phyloP scores from a whole-genome alignment of 2,113 vertebrate genomes.

The Daboia siamensis region DNA sequence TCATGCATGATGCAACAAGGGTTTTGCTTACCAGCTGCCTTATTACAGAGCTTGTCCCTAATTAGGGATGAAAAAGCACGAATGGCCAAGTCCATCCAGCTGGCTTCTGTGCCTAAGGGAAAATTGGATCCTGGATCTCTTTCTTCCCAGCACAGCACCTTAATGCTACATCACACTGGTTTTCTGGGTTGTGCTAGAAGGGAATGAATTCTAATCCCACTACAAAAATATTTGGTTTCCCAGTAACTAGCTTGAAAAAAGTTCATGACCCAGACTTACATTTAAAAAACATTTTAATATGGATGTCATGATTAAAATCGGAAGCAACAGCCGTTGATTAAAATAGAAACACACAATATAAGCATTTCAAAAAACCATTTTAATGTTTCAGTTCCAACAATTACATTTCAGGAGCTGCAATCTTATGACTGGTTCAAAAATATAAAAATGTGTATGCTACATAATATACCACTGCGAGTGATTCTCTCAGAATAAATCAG shows the following conservation, averaged over 20 bases:
- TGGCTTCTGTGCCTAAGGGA: not conserved
- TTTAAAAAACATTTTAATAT: not conserved
- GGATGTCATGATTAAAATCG: not conserved
- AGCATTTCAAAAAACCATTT: not conserved
- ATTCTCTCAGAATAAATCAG: not conserved
- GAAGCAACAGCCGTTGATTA: not conserved
- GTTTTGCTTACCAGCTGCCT: not conserved
- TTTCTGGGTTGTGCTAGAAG: not conserved
- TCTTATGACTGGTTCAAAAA: not conserved
- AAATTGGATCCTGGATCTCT: not conserved
- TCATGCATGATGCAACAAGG: not conserved
- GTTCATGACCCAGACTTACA: not conserved
- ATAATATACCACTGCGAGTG: not conserved
- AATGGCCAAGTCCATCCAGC: not conserved
- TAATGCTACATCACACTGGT: not conserved
- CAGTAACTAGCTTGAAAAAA: not conserved
- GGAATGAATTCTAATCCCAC: not conserved
- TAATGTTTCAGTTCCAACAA: not conserved
- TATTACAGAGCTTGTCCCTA: not conserved
- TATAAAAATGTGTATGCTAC: rapidly evolving
- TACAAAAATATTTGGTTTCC: not conserved
- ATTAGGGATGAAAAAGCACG: not conserved
- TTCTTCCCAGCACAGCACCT: not conserved
- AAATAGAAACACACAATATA: not conserved
- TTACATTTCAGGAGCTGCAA: not conserved